phyloP scores from a whole-genome alignment of 1,140 invertebrate genomes.

The Meloidogyne chitwoodi region DNA sequence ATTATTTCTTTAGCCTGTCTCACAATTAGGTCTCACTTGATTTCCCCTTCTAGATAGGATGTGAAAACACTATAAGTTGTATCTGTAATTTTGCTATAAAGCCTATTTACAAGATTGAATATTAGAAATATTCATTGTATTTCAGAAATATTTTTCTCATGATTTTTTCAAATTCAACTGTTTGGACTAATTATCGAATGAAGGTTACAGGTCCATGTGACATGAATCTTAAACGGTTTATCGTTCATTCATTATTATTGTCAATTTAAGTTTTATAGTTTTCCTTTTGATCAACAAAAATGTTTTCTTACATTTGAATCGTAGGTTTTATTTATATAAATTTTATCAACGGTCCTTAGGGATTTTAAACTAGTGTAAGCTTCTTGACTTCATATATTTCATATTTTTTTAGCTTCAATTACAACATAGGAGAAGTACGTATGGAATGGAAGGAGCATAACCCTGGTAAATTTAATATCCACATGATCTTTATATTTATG shows the following conservation, averaged over 20 bases:
- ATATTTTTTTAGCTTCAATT: constrained; percentile 49
- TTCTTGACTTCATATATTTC: constrained; percentile 2
- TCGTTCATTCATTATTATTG: background rate
- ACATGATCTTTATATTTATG: too few relatives aligned
- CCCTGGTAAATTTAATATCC: constrained; percentile 20
- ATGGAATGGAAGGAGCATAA: constrained; percentile 59
- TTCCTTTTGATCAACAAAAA: constrained; percentile 56
- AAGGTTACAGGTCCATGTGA: constrained; percentile 57
- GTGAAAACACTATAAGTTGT: too few relatives aligned
- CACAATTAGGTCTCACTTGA: too few relatives aligned
- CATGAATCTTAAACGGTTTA: constrained; percentile 54
- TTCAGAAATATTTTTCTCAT: constrained; percentile 58
- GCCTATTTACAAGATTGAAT: too few relatives aligned
- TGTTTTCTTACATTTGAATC: constrained; percentile 58
- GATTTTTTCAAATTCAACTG: constrained; percentile 58
- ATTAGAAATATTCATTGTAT: constrained; percentile 12
- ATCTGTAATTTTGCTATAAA: too few relatives aligned
- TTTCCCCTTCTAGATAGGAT: too few relatives aligned
- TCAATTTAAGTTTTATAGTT: constrained; percentile 41
- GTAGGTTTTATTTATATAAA: constrained; percentile 11
- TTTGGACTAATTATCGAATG: constrained; percentile 60
- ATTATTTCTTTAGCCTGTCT: too few relatives aligned
- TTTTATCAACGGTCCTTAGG: background rate
- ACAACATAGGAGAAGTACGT: constrained; percentile 59
- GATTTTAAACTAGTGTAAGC: too few relatives aligned